Conservation (phyloP, 1,140 invertebrate genomes). For the Trichonephila clavipes region DNA sequence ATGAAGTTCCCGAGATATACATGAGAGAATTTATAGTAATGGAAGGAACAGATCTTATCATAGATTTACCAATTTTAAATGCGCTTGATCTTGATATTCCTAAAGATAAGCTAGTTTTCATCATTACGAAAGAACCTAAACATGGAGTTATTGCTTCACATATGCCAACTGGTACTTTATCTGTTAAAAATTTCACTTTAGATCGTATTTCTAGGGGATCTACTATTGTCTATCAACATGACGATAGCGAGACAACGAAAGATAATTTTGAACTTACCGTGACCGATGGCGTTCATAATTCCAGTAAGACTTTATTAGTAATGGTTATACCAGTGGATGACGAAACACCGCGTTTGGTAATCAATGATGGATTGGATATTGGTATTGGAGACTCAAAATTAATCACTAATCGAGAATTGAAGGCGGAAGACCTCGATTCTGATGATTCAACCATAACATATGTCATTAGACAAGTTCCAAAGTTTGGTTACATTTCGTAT, state of each 20-base stretch:
- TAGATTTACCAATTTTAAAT: slow-evolving; percentile 81
- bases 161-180: slow-evolving; percentile 78
- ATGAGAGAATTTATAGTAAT: slow-evolving; percentile 81
- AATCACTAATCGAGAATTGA: slow-evolving; percentile 80
- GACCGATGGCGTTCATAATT: slow-evolving; percentile 80
- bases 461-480: slow-evolving; percentile 80
- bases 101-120: slow-evolving; percentile 80
- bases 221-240: slow-evolving; percentile 81
- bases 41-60: slow-evolving; percentile 81
- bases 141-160: slow-evolving; percentile 81
- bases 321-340: slow-evolving; percentile 81
- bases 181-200: slow-evolving; percentile 80
- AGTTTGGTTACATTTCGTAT: slow-evolving; percentile 79
- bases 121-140: slow-evolving; percentile 79
- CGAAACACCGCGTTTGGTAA: slow-evolving; percentile 81
- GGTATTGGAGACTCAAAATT: slow-evolving; percentile 79
- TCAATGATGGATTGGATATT: slow-evolving; percentile 81
- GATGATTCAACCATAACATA: slow-evolving; percentile 80
- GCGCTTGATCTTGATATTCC: slow-evolving; percentile 81
- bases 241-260: slow-evolving; percentile 81
- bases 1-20: slow-evolving; percentile 81
- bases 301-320: slow-evolving; percentile 80
- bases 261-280: slow-evolving; percentile 81
- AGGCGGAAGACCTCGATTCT: slow-evolving; percentile 81
- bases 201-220: slow-evolving; percentile 80